Base-by-base conservation (phyloP, 2,797 vertebrate genomes). In the Sciaenops ocellatus region DNA sequence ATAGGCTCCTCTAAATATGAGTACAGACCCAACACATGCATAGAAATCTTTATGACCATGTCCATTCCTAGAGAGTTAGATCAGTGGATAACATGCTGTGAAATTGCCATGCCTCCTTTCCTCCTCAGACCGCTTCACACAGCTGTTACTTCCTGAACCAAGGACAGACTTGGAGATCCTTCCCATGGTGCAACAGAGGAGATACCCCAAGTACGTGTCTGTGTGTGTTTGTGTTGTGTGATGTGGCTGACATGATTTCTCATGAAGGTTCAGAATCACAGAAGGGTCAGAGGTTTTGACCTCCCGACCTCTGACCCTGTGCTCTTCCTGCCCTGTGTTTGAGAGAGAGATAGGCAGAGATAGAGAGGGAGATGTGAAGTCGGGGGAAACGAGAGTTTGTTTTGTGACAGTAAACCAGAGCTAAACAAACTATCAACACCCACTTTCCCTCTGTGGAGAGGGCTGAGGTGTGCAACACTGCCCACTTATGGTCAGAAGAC, bases 181-280 rank as follows among this genome's bases (percentile, higher is more conserved):
- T 89, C 97, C 98, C 85, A 95, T 97, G 92, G 94, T 97, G 94
- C 96, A 96, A 13, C 96, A 98, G 91, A 97, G 96, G 73, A 95
- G 86, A 91, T 97, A 97, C 88, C 98, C 98, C 85, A 98, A 96
- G 98, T 99, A 96, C 85, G 96, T 95, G 82, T 61, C 18, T 74
- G 30, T 85, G 69, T 85, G 78, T 85, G 78, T 83, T 67, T 72
- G 30, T 64, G 66, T 74, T 76, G 74, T 65, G 24, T 76, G 76
- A 81, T 54, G 67, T 71, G 52, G 68, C 79, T 87, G 87, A 89
- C 83, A 73, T 91, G 79, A 91, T 87, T 90, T 88, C 85, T 88
- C 84, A 85, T 80, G 83, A 90, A 89, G 56, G 84, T 80, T 77
- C 66, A 73, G 78, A 90, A 85, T 87, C 81, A 86, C 87, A 89